Percentiles rank a stretch among this genome's conserved stretches.
These are phyloP conservation scores for Nothobranchius kuhntae DNA, from an alignment of 2,113 vertebrate species.

Conservation along the genomic window DNA sequence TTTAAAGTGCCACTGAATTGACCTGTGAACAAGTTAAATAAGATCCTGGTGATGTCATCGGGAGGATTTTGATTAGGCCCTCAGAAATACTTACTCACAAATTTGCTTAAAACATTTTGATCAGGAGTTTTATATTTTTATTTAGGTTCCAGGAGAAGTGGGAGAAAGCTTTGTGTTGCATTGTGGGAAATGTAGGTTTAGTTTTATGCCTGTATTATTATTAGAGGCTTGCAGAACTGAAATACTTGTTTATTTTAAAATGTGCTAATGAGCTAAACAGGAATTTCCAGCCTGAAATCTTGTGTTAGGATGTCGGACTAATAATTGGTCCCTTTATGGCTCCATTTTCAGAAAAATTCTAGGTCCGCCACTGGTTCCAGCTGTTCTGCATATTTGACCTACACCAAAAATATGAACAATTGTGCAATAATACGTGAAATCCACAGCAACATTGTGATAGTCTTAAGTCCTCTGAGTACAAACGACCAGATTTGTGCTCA, in stretches of 20 bases:
- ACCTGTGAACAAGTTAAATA: not conserved
- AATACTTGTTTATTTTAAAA: too few relatives aligned
- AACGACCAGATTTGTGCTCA: too few relatives aligned
- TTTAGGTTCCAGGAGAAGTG: not conserved
- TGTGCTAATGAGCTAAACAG: too few relatives aligned
- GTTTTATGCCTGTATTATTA: not conserved
- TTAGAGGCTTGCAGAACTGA: too few relatives aligned
- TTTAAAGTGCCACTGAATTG: constrained; percentile 32
- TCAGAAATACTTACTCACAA: not conserved
- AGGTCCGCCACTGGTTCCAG: not conserved
- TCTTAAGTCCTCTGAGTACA: too few relatives aligned
- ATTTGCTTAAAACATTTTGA: not conserved
- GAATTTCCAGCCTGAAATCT: too few relatives aligned
- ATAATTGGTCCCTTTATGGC: too few relatives aligned
- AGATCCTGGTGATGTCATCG: not conserved
- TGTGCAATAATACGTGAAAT: too few relatives aligned
- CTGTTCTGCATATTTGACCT: not conserved
- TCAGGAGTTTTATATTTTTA: not conserved
- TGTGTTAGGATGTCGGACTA: too few relatives aligned
- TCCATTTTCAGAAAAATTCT: too few relatives aligned
- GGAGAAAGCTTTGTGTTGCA: not conserved
- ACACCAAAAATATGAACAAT: too few relatives aligned
- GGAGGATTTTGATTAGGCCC: not conserved
- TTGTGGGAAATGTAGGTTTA: not conserved
- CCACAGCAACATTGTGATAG: too few relatives aligned